Conservation (phyloP, 2,113 vertebrate genomes). For the Burhinus oedicnemus region DNA sequence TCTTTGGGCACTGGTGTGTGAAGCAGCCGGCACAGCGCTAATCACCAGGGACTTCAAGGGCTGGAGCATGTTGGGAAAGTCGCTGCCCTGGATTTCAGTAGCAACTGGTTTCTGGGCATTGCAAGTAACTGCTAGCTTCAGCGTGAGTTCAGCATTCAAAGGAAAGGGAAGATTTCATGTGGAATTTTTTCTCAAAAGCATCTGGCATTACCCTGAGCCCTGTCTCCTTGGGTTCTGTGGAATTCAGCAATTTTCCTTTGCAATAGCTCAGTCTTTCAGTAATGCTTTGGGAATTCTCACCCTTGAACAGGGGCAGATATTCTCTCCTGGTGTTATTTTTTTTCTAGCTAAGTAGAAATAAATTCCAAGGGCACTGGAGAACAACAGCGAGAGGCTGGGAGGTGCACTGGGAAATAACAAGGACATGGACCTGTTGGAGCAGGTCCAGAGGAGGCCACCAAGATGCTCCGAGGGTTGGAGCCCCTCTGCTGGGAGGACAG, state of each 20-base stretch:
- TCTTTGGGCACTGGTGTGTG: neutral
- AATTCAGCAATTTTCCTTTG: neutral
- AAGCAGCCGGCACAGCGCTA: neutral
- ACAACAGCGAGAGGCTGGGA: neutral
- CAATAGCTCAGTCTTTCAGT: fast-evolving
- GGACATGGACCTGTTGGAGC: too few species aligned
- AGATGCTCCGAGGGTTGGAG: too few species aligned
- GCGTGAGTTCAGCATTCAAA: neutral
- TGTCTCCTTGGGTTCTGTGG: neutral
- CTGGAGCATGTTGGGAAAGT: neutral
- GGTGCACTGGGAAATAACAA: neutral
- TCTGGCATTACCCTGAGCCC: neutral
- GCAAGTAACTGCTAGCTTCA: neutral
- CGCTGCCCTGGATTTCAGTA: neutral
- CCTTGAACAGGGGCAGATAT: neutral
- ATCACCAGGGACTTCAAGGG: neutral
- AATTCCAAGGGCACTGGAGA: neutral
- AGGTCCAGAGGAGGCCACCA: too few species aligned
- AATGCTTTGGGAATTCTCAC: neutral
- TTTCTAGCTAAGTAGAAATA: neutral
- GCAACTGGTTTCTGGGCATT: neutral
- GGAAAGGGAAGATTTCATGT: neutral
- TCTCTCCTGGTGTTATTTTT: neutral
- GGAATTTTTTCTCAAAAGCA: neutral
- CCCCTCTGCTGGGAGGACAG: too few species aligned